Evolutionary conservation across 1,140 invertebrate species (phyloP).

Genomic region (Lamellibrachia luymesi): DNA sequence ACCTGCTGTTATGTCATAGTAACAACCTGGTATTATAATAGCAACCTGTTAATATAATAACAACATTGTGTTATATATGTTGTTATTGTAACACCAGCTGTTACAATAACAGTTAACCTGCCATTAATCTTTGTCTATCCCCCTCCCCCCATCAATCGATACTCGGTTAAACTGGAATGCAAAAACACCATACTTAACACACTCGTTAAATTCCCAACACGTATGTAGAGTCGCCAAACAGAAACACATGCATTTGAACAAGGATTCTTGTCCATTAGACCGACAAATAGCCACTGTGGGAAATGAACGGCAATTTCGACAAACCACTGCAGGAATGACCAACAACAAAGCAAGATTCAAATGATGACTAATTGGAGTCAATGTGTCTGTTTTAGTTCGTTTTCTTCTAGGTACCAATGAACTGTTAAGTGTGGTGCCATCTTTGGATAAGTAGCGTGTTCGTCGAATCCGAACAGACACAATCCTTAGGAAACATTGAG

Average conservation of each 20-base stretch:
- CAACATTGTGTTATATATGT: no score
- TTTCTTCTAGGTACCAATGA: neutral
- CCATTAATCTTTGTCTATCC: neutral
- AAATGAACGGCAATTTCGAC: neutral
- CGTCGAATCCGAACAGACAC: no score
- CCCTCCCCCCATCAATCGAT: neutral
- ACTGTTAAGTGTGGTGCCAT: neutral
- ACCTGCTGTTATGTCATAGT: no score
- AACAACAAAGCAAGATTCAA: neutral
- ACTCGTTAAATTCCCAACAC: neutral
- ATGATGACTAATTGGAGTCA: neutral
- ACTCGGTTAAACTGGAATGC: neutral
- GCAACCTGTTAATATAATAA: no score
- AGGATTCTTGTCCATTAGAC: neutral
- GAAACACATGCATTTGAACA: neutral
- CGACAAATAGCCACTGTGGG: neutral
- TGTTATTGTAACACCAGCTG: neutral
- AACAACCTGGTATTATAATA: no score
- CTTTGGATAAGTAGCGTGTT: neutral
- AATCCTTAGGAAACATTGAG: no score
- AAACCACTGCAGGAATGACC: neutral
- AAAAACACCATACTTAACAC: neutral
- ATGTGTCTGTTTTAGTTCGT: neutral
- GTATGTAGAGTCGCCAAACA: neutral
- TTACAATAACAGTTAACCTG: neutral